A percentile compares a stretch with the other conserved stretches of the same genome.
These are phyloP conservation scores for Cryptoprocta ferox DNA, from an alignment of 2,797 vertebrate species.

Conservation along the genomic window DNA sequence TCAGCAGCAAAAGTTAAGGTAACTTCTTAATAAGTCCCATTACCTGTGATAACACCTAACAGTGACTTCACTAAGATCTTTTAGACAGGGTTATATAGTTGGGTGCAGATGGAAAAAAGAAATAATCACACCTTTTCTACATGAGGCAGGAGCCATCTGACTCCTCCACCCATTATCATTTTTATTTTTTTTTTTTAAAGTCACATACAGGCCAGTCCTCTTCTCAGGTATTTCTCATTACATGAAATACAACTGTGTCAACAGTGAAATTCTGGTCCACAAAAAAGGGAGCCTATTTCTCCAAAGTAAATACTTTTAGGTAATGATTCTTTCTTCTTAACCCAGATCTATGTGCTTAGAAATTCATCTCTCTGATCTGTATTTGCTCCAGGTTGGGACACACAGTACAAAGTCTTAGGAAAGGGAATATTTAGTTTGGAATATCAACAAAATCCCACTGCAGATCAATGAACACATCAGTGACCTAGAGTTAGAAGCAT, in stretches of 20 bases:
- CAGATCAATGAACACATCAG: neutral
- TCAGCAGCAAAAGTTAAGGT: neutral
- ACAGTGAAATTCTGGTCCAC: neutral
- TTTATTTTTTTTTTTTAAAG: neutral
- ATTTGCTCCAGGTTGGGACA: conserved; percentile 72
- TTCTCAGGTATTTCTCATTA: neutral
- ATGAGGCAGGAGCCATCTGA: neutral
- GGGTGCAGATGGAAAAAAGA: neutral
- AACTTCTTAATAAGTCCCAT: neutral
- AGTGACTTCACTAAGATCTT: neutral
- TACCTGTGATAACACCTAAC: neutral
- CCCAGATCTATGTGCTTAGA: neutral
- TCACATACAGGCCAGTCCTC: neutral
- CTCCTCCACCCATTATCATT: neutral
- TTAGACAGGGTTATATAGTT: neutral
- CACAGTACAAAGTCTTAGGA: conserved; percentile 73
- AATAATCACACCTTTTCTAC: neutral
- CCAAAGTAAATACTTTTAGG: conserved; percentile 4
- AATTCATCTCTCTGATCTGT: conserved; percentile 60
- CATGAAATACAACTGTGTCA: neutral
- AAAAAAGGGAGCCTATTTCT: neutral
- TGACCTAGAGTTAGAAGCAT: neutral
- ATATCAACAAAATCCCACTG: conserved; percentile 53
- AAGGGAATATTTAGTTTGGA: conserved; percentile 66
- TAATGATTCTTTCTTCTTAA: conserved; percentile 45